phyloP scores from a whole-genome alignment of 2,797 vertebrate genomes.

The Epinephelus awoara region DNA sequence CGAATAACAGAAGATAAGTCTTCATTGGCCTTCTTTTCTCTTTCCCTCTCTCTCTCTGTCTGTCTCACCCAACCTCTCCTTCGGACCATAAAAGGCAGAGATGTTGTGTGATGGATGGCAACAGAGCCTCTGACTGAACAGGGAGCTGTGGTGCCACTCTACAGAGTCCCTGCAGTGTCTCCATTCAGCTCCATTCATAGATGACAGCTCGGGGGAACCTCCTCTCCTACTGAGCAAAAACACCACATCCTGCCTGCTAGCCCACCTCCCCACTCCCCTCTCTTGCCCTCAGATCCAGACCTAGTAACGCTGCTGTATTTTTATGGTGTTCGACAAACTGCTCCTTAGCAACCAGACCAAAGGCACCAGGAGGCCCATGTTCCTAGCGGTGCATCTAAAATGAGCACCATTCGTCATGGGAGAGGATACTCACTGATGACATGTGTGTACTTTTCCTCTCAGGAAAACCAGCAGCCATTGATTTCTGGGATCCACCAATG shows the following conservation, averaged over 20 bases:
- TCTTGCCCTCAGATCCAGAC: slow-evolving; percentile 47
- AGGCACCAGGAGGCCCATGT: slow-evolving; percentile 41
- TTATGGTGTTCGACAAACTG: slow-evolving; percentile 62
- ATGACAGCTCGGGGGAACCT: slow-evolving; percentile 64
- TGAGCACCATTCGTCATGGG: slow-evolving; percentile 30
- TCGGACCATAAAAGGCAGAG: slow-evolving; percentile 76
- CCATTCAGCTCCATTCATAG: slow-evolving; percentile 67
- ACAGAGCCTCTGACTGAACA: slow-evolving; percentile 49
- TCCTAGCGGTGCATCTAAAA: slow-evolving; percentile 30
- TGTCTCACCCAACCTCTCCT: slow-evolving; percentile 26
- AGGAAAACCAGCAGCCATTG: slow-evolving; percentile 17
- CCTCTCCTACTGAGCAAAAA: slow-evolving; percentile 56
- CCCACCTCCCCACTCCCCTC: slow-evolving; percentile 28
- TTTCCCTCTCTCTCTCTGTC: slow-evolving; percentile 23
- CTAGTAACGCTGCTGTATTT: slow-evolving; percentile 66
- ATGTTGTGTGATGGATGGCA: slow-evolving; percentile 72
- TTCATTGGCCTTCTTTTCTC: neutral
- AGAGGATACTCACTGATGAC: slow-evolving; percentile 29
- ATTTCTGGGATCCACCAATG: too few relatives aligned
- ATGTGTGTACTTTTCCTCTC: slow-evolving; percentile 32
- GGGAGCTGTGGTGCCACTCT: slow-evolving; percentile 59
- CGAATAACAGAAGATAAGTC: slow-evolving; percentile 23
- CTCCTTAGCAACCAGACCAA: slow-evolving; percentile 68
- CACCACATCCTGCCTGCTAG: slow-evolving; percentile 59
- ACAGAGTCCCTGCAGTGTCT: slow-evolving; percentile 67